Base-by-base conservation (phyloP, 2,797 vertebrate species). In the Okamejei kenojei region DNA sequence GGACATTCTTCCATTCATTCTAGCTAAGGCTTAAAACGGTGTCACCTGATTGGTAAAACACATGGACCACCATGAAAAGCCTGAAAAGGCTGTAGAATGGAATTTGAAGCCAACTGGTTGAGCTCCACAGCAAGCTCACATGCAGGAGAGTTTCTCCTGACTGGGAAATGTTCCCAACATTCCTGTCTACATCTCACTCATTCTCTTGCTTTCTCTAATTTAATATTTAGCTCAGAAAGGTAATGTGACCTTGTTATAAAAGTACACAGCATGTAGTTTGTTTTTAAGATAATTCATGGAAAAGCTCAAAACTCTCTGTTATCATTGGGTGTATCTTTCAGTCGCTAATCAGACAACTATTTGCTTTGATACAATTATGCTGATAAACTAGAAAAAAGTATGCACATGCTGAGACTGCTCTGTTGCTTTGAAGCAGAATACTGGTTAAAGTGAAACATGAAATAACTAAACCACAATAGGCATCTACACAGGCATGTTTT, bases 91-190 rank as follows among this genome's bases (percentile, higher is more conserved):
- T 84, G 26, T 63, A 63, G 82, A 86, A 86, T n/a, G 2, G 61
- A 65, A 86, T 19, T 29, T 63, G 7, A 8, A 17, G 17, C 58
- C n/a, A 29, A 58, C 58, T 86, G 82, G 54, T 58, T 63, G 61
- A 61, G 58, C 58, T 19, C 13, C 17, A 32, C 63, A 29, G 54
- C n/a, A 32, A 63, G 61, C 61, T 86, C 54, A 58, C 29, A 4
- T 32, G 2, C 82, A 63, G 81, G 29, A 63, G 54, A n/a, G 1
- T 61, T 84, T 86, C 15, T 86, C 26, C 3, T 0, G 32, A 32
- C 82, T 86, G 82, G 61, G 82, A 65, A 86, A 86, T 32, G 7
- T 86, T 58, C 82, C 82, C 61, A 86, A n/a, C 80, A 61, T 86
- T 63, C 26, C 82, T 86, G 58, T 63, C 58, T 63, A 5, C 58